Conservation (phyloP, 2,113 vertebrate species). For the Buteo buteo region DNA sequence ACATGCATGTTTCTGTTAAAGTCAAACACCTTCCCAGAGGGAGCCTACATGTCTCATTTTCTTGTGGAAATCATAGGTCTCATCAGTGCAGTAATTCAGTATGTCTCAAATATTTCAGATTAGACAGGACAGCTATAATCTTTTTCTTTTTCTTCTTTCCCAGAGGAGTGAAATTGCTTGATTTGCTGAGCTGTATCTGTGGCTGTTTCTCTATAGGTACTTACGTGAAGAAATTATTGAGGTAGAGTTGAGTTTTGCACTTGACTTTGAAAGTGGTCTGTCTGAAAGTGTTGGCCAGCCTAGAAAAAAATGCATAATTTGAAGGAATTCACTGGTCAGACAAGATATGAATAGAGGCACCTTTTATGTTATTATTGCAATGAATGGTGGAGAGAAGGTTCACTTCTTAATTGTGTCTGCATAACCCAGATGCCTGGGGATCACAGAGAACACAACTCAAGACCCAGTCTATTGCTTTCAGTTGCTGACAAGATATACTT, state of each 20-base stretch:
- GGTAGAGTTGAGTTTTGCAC: background rate
- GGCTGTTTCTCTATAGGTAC: background rate
- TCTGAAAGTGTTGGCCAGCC: background rate
- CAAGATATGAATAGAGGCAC: background rate
- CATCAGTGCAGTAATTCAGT: conserved; percentile 37
- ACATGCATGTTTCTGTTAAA: conserved; percentile 30
- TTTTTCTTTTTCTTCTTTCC: conserved; percentile 16
- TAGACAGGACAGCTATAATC: conserved; percentile 22
- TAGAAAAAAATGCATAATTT: background rate
- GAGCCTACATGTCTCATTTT: conserved; percentile 15
- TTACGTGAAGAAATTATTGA: conserved; percentile 3
- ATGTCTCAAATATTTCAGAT: conserved; percentile 47
- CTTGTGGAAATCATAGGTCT: conserved; percentile 18
- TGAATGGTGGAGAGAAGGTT: background rate
- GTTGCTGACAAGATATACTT: background rate
- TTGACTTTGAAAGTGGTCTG: background rate
- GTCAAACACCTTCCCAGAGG: conserved; percentile 22
- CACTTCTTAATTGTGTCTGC: background rate
- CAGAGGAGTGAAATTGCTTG: background rate
- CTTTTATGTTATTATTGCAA: background rate
- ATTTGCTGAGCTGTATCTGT: background rate
- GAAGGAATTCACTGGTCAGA: background rate
- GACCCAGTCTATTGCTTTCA: background rate
- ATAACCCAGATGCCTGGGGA: background rate
- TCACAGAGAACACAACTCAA: background rate